phyloP scores from a whole-genome alignment of 1,140 invertebrate genomes.

The Neoseiulus cucumeris region DNA sequence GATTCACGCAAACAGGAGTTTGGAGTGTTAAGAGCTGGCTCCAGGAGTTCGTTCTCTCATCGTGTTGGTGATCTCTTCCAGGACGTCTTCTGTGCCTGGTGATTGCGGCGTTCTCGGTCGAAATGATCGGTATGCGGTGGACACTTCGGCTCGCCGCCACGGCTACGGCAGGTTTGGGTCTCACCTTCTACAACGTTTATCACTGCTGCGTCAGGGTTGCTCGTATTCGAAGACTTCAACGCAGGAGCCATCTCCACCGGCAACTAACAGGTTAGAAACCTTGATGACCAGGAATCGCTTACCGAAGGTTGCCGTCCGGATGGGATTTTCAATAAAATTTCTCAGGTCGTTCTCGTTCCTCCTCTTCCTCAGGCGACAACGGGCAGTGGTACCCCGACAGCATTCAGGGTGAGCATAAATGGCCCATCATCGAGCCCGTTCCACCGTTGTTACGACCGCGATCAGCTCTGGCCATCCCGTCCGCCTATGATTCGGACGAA shows the following conservation, averaged over 20 bases:
- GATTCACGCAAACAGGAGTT: neutral
- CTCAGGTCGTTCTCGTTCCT: neutral
- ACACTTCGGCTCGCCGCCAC: neutral
- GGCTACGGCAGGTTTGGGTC: neutral
- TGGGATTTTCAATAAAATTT: neutral
- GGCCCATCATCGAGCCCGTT: neutral
- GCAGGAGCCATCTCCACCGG: neutral
- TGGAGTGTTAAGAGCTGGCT: too few species aligned
- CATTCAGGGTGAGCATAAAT: neutral
- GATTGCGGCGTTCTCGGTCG: neutral
- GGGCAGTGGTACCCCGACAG: conserved; percentile 1
- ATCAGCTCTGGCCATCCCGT: neutral
- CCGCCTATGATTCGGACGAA: conserved; percentile 9
- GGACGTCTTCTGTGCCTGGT: neutral
- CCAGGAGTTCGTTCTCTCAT: too few species aligned
- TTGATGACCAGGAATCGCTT: neutral
- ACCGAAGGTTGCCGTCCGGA: neutral
- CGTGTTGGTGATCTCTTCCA: neutral
- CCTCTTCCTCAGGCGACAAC: neutral
- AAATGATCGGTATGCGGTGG: neutral
- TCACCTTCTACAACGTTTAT: neutral
- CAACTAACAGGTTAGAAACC: neutral
- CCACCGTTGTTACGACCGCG: neutral
- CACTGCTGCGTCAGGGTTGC: conserved; percentile 4
- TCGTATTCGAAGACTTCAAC: neutral